Percentiles rank a stretch among this genome's conserved stretches.
Conservation (phyloP, 2,797 vertebrate species). For the Fringilla coelebs region DNA sequence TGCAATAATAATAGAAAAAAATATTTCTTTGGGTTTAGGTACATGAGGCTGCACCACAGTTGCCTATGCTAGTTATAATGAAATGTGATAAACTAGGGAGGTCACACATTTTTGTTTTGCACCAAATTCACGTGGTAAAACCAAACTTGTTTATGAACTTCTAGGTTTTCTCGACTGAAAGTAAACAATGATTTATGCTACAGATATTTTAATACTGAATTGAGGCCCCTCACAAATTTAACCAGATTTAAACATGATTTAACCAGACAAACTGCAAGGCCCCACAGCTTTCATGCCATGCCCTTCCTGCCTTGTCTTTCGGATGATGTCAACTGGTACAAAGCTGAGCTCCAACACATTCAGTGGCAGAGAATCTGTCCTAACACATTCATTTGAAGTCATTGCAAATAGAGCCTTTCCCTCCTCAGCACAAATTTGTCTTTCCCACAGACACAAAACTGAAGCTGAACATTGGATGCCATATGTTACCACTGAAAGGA, state of each 20-base stretch:
- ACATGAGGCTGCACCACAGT: not conserved
- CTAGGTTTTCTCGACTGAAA: not conserved
- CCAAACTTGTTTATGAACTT: not conserved
- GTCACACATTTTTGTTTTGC: fast-evolving
- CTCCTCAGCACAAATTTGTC: not conserved
- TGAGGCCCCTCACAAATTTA: not conserved
- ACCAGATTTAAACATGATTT: not conserved
- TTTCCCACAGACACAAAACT: not conserved
- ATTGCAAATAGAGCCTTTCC: not conserved
- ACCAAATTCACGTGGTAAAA: not conserved
- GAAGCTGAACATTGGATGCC: not conserved
- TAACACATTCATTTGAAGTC: not conserved
- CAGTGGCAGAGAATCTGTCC: not conserved
- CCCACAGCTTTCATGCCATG: not conserved
- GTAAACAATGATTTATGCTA: not conserved
- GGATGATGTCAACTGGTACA: not conserved
- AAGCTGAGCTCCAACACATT: not conserved
- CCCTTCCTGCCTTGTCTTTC: not conserved
- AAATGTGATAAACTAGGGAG: not conserved
- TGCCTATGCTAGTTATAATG: not conserved
- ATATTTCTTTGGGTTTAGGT: fast-evolving
- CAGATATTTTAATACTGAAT: not conserved
- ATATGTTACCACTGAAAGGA: not conserved
- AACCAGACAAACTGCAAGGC: not conserved
- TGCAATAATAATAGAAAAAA: not conserved